Conservation (phyloP, 2,113 vertebrate species). For the Actinemys pallida region DNA sequence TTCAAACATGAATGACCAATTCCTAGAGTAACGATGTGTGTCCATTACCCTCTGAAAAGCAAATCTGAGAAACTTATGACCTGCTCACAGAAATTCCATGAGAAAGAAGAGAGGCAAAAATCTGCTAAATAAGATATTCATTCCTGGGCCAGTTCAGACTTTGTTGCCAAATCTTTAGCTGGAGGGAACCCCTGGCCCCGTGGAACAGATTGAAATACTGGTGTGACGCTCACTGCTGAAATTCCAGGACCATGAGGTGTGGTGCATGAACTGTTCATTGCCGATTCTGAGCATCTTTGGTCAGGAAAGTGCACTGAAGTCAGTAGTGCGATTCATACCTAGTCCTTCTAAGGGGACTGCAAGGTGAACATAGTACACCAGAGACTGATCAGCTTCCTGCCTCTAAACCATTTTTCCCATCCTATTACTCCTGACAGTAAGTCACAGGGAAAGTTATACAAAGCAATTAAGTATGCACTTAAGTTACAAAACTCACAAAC, state of each 20-base stretch:
- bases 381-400: fast-evolving
- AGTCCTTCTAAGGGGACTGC: background rate
- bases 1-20: background rate
- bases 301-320: background rate
- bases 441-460: background rate
- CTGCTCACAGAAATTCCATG: background rate
- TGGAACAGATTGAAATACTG: background rate
- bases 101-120: background rate
- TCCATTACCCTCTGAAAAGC: background rate
- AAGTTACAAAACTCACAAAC: background rate
- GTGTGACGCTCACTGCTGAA: background rate
- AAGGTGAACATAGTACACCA: background rate
- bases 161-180: background rate
- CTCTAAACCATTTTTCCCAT: background rate
- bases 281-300: background rate
- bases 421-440: fast-evolving
- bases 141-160: background rate
- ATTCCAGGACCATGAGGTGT: background rate
- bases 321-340: background rate
- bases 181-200: background rate
- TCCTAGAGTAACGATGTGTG: background rate
- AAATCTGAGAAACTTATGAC: background rate
- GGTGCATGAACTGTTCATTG: background rate
- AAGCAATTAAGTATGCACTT: background rate
- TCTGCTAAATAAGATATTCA: background rate